Evolutionary conservation across 2,113 vertebrate genomes (phyloP), one percentile per base, ranked within the genome.

Genomic region (Podarcis cretensis): DNA sequence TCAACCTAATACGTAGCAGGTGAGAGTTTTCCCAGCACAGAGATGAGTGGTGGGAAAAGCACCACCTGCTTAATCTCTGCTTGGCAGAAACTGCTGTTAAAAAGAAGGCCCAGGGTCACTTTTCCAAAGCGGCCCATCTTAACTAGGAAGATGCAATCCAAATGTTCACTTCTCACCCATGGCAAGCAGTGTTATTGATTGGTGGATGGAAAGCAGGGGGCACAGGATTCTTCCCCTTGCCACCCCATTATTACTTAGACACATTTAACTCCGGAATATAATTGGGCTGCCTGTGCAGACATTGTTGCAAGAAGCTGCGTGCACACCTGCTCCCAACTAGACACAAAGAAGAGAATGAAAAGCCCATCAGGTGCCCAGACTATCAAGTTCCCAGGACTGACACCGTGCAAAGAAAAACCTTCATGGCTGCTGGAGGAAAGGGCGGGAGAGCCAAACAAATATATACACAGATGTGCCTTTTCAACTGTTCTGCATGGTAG

Each of bases 221-320:
- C 81, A 83, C 66, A 20, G 59, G 81, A 1, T 88, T 88, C 68
- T 63, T 10, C 5, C 25, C 73, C 35, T 25, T 20, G 18, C 78
- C 83, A 35, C 21, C n/a, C 54, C 74, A 23, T 30, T 13, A 59
- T 16, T 43, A 82, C 54, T 86, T 30, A 86, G 74, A 87, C 85
- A 83, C 32, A 2, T 4, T 54, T 84, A 20, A 18, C 18, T 37
- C 40, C 40, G 85, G 71, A 83, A 30, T 59, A 35, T 3, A 79
- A 86, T 10, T 30, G 14, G 63, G 16, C 83, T 10, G 7, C 9
- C 35, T 30, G 12, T 63, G 4, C 66, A 75, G 82, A 4, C 16
- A 89, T 4, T 77, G 0, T 79, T 73, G 6, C 87, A 68, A 32
- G 77, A 90, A 25, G 20, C 87, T 81, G 83, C 9, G 7, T 35